Evolutionary conservation across 2,113 vertebrate species (phyloP).

Genomic region (Zapus hudsonius): DNA sequence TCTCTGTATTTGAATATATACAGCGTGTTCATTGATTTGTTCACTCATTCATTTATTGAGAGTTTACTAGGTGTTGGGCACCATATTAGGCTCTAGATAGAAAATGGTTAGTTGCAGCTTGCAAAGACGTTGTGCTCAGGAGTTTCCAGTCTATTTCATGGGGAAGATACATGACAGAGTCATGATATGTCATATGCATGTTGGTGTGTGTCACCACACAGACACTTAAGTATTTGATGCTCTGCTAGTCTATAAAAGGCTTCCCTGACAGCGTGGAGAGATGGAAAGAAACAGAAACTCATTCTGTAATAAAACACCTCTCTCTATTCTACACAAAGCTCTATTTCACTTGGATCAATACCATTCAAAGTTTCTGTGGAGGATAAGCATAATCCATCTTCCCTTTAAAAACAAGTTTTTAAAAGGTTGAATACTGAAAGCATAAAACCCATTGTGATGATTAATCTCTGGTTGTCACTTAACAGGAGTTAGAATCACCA

Average conservation of each 20-base stretch:
- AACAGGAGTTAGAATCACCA: too few relatives aligned
- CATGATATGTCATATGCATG: not conserved
- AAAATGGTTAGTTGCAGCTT: not conserved
- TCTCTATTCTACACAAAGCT: conserved; percentile 31
- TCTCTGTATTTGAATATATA: not conserved
- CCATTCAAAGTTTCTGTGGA: conserved; percentile 35
- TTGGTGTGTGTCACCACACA: not conserved
- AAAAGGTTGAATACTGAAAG: not conserved
- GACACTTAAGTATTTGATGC: not conserved
- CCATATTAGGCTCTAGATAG: not conserved
- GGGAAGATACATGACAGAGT: not conserved
- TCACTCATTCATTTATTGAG: conserved; percentile 3
- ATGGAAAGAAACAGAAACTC: not conserved
- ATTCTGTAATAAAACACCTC: not conserved
- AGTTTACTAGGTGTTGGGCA: not conserved
- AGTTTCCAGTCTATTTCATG: not conserved
- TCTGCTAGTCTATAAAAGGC: not conserved
- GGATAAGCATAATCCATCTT: conserved; percentile 41
- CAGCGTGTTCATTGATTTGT: not conserved
- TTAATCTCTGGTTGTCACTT: too few relatives aligned
- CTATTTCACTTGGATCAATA: conserved; percentile 34
- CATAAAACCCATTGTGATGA: conserved; percentile 1
- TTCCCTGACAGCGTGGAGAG: not conserved
- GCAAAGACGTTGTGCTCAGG: not conserved
- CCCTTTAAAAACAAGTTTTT: not conserved